Evolutionary conservation across 2,888 invertebrate genomes (phyloP).

Genomic region (Lucinisca nassula): DNA sequence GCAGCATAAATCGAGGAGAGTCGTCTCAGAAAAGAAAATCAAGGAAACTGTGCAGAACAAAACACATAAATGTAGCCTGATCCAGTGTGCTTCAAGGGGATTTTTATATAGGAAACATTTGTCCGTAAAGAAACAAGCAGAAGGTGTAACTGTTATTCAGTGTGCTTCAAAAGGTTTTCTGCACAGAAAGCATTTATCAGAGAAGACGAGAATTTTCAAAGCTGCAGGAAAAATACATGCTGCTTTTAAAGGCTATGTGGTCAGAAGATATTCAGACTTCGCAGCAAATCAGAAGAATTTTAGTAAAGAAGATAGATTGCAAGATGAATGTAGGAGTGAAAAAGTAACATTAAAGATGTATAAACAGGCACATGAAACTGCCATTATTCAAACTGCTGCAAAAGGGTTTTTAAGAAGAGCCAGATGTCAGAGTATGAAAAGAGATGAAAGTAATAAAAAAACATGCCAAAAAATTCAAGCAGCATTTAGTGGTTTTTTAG

Average conservation of each 20-base stretch:
- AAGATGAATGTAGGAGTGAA: too few relatives aligned
- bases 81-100: neutral
- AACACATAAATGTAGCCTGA: too few relatives aligned
- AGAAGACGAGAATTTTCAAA: neutral
- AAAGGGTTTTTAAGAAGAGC: neutral
- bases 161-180: neutral
- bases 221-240: neutral
- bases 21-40: too few relatives aligned
- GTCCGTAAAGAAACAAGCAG: neutral
- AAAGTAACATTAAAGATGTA: neutral
- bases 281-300: too few relatives aligned
- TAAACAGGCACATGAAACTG: neutral
- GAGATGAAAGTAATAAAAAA: neutral
- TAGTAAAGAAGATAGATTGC: too few relatives aligned
- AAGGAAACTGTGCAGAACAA: too few relatives aligned
- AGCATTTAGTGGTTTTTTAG: slow-evolving; percentile 35
- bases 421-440: neutral
- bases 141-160: neutral
- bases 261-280: neutral
- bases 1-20: too few relatives aligned
- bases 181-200: neutral
- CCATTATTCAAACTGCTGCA: neutral
- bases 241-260: neutral
- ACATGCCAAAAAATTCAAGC: slow-evolving; percentile 2
- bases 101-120: neutral